phyloP scores from a whole-genome alignment of 2,113 vertebrate genomes.

The Cyprinodon tularosa region DNA sequence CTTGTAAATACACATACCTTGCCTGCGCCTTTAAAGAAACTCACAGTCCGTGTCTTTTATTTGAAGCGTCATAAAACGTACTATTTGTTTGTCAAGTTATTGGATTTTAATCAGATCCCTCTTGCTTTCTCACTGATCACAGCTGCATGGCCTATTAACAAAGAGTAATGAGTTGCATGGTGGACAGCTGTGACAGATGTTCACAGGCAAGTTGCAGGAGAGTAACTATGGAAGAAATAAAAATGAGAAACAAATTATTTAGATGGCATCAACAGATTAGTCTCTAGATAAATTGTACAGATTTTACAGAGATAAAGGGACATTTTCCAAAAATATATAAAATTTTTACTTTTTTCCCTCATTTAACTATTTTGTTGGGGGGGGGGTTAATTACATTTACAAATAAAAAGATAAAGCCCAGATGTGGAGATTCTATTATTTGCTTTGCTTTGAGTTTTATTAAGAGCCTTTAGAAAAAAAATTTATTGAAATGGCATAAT shows the following conservation, averaged over 20 bases:
- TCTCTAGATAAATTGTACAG: not conserved
- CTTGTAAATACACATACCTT: conserved; percentile 38
- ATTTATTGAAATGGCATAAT: too few species aligned
- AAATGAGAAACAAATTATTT: conserved; percentile 4
- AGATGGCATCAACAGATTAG: not conserved
- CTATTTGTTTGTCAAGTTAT: conserved; percentile 60
- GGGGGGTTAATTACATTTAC: too few species aligned
- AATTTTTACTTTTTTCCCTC: too few species aligned
- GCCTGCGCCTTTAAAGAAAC: conserved; percentile 44
- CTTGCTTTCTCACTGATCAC: conserved; percentile 42
- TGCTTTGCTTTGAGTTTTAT: not conserved
- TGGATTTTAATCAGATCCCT: conserved; percentile 55
- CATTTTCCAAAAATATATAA: too few species aligned
- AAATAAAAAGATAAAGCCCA: not conserved
- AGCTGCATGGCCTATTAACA: conserved; percentile 42
- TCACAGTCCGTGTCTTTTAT: conserved; percentile 21
- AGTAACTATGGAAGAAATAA: conserved; percentile 23
- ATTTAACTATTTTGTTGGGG: too few species aligned
- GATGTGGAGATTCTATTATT: not conserved
- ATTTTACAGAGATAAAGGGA: too few species aligned
- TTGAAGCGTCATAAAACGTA: conserved; percentile 28
- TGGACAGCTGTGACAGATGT: conserved; percentile 8
- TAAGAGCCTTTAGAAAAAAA: too few species aligned
- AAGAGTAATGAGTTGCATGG: conserved; percentile 21
- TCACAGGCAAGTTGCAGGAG: not conserved